Evolutionary conservation across 2,113 vertebrate genomes (phyloP).

Genomic region (Nyctibius bracteatus): DNA sequence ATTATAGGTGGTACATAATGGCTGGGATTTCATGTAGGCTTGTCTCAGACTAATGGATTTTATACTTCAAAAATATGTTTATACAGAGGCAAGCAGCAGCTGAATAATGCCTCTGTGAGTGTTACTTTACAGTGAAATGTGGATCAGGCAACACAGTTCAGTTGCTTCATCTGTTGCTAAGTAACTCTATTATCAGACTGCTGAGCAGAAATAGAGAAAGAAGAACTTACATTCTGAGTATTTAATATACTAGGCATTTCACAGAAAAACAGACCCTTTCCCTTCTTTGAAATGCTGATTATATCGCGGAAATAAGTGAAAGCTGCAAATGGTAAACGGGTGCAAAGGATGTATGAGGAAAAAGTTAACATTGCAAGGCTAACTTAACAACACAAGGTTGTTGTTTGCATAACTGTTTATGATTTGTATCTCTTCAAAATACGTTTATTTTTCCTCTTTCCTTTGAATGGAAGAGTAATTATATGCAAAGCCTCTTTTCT

Average conservation of each 20-base stretch:
- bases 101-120: not conserved
- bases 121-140: constrained; percentile 6
- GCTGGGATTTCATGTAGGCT: not conserved
- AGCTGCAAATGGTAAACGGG: not conserved
- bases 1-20: not conserved
- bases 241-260: not conserved
- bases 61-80: not conserved
- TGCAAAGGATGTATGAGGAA: not conserved
- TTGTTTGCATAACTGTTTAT: not conserved
- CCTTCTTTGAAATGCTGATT: not conserved
- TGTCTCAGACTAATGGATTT: not conserved
- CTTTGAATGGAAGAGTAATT: not conserved
- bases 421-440: not conserved
- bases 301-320: not conserved
- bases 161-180: constrained; percentile 46
- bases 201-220: not conserved
- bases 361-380: not conserved
- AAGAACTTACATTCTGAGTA: constrained; percentile 10
- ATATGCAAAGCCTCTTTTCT: not conserved
- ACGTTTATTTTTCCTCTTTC: not conserved
- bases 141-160: not conserved
- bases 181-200: constrained; percentile 21
- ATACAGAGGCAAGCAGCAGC: not conserved
- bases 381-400: not conserved
- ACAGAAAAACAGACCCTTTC: not conserved